These are phyloP conservation scores for Lamellibrachia luymesi DNA, from an alignment of 1,140 invertebrate genomes.

Conservation along the genomic window DNA sequence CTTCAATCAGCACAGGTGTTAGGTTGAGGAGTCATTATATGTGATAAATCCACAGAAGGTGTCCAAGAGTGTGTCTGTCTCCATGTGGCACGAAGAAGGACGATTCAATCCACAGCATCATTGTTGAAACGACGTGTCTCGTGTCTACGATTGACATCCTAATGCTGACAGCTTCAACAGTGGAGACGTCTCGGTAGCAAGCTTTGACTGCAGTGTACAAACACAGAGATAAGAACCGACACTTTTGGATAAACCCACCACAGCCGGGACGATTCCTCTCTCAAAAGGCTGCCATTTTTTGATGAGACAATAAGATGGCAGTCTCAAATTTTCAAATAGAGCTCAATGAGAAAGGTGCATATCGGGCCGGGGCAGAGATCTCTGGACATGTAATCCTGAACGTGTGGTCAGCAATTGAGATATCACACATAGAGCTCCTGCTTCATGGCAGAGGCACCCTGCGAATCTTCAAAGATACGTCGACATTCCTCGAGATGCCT, in stretches of 20 bases:
- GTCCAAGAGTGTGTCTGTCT: background rate
- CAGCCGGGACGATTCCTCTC: background rate
- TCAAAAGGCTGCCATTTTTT: background rate
- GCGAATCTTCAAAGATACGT: constrained; percentile 27
- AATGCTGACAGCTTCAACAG: background rate
- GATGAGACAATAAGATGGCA: constrained; percentile 8
- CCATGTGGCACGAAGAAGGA: background rate
- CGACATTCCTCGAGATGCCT: constrained; percentile 26
- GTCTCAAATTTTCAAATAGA: constrained; percentile 45
- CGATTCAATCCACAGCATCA: background rate
- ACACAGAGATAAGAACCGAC: background rate
- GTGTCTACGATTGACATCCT: background rate
- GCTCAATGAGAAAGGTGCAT: constrained; percentile 38
- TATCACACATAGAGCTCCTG: constrained; percentile 45
- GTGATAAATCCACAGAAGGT: constrained; percentile 21
- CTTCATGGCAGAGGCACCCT: constrained; percentile 39
- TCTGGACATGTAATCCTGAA: constrained; percentile 43
- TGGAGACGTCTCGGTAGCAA: background rate
- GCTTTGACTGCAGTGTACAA: background rate
- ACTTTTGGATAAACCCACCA: too few relatives aligned
- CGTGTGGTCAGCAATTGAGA: constrained; percentile 36
- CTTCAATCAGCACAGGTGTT: background rate
- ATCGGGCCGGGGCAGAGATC: constrained; percentile 42
- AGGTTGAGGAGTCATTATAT: constrained; percentile 22
- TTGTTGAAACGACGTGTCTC: background rate